phyloP scores from a whole-genome alignment of 1,140 invertebrate species.

The Coboldia fuscipes region DNA sequence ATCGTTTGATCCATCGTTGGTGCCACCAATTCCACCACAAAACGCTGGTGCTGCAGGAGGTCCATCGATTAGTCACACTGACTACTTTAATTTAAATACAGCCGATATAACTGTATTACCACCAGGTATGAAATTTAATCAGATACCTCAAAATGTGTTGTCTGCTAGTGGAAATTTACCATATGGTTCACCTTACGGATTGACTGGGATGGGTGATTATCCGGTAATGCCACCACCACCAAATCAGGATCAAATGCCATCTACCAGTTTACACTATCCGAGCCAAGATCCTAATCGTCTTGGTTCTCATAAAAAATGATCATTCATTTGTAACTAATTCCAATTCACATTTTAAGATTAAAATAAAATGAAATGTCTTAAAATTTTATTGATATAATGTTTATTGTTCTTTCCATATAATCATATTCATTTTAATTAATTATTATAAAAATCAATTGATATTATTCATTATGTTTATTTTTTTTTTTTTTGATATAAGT shows the following conservation, averaged over 20 bases:
- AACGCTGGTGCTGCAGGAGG: too few species aligned
- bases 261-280: constrained; percentile 62
- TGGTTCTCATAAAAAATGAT: constrained; percentile 31
- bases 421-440: too few species aligned
- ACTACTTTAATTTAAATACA: constrained; percentile 58
- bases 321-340: neutral
- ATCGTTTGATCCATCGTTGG: constrained; percentile 42
- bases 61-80: too few species aligned
- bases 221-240: constrained; percentile 29
- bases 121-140: constrained; percentile 21
- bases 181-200: constrained; percentile 23
- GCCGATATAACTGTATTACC: constrained; percentile 29
- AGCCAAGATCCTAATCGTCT: constrained; percentile 84
- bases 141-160: constrained; percentile 29
- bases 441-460: too few species aligned
- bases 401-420: too few species aligned
- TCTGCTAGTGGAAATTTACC: constrained; percentile 26
- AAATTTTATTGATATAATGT: too few species aligned
- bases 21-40: constrained; percentile 53
- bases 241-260: too few species aligned
- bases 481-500: too few species aligned
- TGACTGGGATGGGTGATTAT: constrained; percentile 21
- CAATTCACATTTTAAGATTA: too few species aligned
- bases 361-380: too few species aligned
- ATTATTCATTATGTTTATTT: too few species aligned